Evolutionary conservation across 1,140 invertebrate species (phyloP).

Genomic region (Campodea augens): DNA sequence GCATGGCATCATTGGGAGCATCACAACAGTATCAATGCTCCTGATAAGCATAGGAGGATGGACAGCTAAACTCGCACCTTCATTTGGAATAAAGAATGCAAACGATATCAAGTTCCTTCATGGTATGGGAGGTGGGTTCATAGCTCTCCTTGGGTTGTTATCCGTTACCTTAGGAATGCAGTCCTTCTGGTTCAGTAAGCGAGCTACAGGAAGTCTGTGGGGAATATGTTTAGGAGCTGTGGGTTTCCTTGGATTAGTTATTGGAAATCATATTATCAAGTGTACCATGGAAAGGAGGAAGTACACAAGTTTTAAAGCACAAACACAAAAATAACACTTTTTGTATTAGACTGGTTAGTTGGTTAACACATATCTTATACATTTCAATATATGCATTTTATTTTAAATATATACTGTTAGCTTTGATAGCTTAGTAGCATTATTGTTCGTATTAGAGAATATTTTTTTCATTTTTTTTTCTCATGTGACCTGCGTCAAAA

Average conservation of each 20-base stretch:
- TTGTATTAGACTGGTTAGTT: too few relatives aligned
- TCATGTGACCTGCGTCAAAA: too few relatives aligned
- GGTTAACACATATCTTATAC: too few relatives aligned
- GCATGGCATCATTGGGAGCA: not conserved
- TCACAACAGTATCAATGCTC: not conserved
- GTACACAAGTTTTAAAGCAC: too few relatives aligned
- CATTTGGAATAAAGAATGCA: not conserved
- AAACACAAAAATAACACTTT: too few relatives aligned
- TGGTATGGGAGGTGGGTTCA: not conserved
- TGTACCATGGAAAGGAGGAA: not conserved
- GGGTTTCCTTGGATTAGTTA: not conserved
- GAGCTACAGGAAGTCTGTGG: not conserved
- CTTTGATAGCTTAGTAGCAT: too few relatives aligned
- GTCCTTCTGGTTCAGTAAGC: not conserved
- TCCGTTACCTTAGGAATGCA: not conserved
- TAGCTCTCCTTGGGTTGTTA: not conserved
- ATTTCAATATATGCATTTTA: too few relatives aligned
- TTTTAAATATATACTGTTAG: too few relatives aligned
- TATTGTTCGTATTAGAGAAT: too few relatives aligned
- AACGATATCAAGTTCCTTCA: not conserved
- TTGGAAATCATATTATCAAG: not conserved
- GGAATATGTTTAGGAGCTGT: not conserved
- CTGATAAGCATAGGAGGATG: not conserved
- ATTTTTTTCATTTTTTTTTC: too few relatives aligned
- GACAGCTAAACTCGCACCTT: not conserved